These are phyloP conservation scores for Notolepis coatsorum DNA, from an alignment of 2,797 vertebrate genomes.

Conservation along the genomic window DNA sequence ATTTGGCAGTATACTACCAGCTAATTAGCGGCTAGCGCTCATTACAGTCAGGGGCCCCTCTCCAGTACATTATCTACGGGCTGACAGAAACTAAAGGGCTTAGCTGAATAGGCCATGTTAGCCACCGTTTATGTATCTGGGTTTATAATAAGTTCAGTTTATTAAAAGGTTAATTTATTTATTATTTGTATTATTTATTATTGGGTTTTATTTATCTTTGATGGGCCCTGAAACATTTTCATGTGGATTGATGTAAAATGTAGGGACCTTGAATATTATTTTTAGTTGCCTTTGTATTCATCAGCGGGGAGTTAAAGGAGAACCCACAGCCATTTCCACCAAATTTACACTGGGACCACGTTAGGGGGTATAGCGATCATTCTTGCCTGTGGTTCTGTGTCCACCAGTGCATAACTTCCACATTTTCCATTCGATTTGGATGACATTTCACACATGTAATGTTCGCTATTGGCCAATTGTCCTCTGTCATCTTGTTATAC, in stretches of 20 bases:
- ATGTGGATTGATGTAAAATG: conserved; percentile 12
- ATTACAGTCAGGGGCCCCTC: conserved; percentile 65
- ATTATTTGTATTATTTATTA: too few relatives aligned
- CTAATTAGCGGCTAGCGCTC: conserved; percentile 77
- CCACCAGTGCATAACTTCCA: too few relatives aligned
- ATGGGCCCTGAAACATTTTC: conserved; percentile 6
- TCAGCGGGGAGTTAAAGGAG: conserved; percentile 11
- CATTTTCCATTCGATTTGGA: too few relatives aligned
- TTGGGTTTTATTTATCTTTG: too few relatives aligned
- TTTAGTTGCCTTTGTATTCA: conserved; percentile 17
- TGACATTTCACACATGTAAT: too few relatives aligned
- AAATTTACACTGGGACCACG: too few relatives aligned
- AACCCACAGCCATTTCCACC: neutral
- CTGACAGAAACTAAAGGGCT: conserved; percentile 67
- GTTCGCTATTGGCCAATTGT: too few relatives aligned
- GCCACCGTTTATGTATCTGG: conserved; percentile 40
- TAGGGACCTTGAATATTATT: conserved; percentile 9
- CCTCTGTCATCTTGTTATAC: too few relatives aligned
- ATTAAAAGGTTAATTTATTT: neutral
- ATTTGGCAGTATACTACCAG: conserved; percentile 69
- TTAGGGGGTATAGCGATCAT: too few relatives aligned
- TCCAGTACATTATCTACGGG: conserved; percentile 66
- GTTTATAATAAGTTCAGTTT: conserved; percentile 42
- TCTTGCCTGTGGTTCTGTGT: too few relatives aligned
- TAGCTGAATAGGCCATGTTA: conserved; percentile 53